Conservation (phyloP, 2,113 vertebrate genomes). For the cattle (Bos taurus) region ARS-UCD2.0 NC_037338.1:61502001-61502500, state of each 20-base stretch:
- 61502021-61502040: constrained; percentile 61
- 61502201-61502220: constrained; percentile 61
- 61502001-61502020: constrained; percentile 45
- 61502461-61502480: constrained; percentile 19
- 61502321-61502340: neutral
- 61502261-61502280: constrained; percentile 27
- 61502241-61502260: constrained; percentile 23
- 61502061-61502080: constrained; percentile 69
- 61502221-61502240: constrained; percentile 56
- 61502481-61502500: constrained; percentile 26
- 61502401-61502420: neutral
- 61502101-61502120: constrained; percentile 61
- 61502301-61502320: neutral
- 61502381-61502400: neutral
- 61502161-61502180: constrained; percentile 47
- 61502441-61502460: neutral
- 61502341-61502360: neutral
- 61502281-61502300: constrained; percentile 31
- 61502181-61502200: constrained; percentile 51
- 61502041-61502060: constrained; percentile 65
- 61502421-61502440: neutral
- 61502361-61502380: neutral
- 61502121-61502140: constrained; percentile 47
- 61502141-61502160: neutral
- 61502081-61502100: constrained; percentile 67